phyloP scores from a whole-genome alignment of 1,140 invertebrate species.

The Neodiprion pinetum region DNA sequence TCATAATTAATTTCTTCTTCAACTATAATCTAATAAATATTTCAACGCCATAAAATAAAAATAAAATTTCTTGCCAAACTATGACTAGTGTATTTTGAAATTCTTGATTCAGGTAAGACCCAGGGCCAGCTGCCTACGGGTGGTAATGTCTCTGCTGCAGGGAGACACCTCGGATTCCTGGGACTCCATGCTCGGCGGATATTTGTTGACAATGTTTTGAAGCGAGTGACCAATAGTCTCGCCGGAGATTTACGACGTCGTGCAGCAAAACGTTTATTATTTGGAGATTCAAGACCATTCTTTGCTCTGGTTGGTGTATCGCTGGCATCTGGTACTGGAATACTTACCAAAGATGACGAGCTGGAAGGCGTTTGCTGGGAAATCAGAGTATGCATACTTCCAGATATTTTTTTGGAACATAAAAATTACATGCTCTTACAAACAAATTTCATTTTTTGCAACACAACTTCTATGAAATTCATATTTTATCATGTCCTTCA shows the following conservation, averaged over 20 bases:
- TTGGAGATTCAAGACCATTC: conserved; percentile 75
- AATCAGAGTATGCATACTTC: conserved; percentile 67
- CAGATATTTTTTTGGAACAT: neutral
- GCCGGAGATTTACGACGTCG: conserved; percentile 69
- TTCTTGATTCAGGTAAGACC: conserved; percentile 47
- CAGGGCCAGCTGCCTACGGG: conserved; percentile 50
- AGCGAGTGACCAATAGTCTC: conserved; percentile 71
- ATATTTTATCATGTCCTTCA: too few relatives aligned
- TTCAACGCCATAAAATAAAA: too few relatives aligned
- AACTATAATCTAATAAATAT: too few relatives aligned
- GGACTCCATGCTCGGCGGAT: conserved; percentile 69
- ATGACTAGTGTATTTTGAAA: too few relatives aligned
- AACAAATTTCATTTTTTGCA: neutral
- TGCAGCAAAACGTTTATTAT: conserved; percentile 69
- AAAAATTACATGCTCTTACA: too few relatives aligned
- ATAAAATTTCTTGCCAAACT: too few relatives aligned
- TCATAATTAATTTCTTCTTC: too few relatives aligned
- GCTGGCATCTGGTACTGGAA: conserved; percentile 74
- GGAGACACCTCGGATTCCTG: conserved; percentile 61
- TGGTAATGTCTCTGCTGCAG: conserved; percentile 44
- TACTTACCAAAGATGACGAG: conserved; percentile 82
- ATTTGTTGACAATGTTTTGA: conserved; percentile 74
- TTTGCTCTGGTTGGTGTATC: conserved; percentile 79
- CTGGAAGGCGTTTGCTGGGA: conserved; percentile 80
- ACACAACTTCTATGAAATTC: neutral